Base-by-base conservation (phyloP, 1,140 invertebrate species). In the Aphis craccivora region DNA sequence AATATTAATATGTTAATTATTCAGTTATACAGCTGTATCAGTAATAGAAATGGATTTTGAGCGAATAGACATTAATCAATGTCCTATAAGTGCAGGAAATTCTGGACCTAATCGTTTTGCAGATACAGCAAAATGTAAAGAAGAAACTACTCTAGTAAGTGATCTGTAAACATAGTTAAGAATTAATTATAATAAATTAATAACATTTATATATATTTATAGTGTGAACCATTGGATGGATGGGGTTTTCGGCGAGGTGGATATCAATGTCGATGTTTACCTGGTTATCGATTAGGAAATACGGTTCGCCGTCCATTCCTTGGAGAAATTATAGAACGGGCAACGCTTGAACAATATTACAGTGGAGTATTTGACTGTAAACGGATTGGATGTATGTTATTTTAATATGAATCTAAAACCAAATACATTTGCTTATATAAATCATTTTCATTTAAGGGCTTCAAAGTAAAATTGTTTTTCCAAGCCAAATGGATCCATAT, bases 11-110 rank as follows among this genome's bases (percentile, higher is more conserved):
- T 94, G 93, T 94, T 55, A 94, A 87, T 37, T 89, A 95, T 95
- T 94, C 94, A 99, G 98, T 94, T 99, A 99, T 95, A 99, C 99
- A 4, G 99, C 98, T 45, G 97, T 98, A 88, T 97, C 98, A 0
- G 98, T 99, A 0, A 96, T 99, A 95, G 99, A 99, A 96, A 98
- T 99, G 96, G 99, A 99, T 95, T 99, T 98, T 96, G 98, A 99
- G 94, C 96, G 99, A 94, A 98, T 99, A 95, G 99, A 99, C 95
- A 99, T 99, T 95, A 99, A 99, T 96, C 99, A 99, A 95, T 99
- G 99, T 97, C 98, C 98, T 0, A 95, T 96, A 94, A 97, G 98
- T 94, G 95, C 97, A 94, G 99, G 99, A 48, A 99, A 99, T 95
- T 97, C 96, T 94, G 96, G 97, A 30, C 97, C 98, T 0, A 99